Base-by-base conservation (phyloP, 1,140 invertebrate genomes). In the Drosophila biarmipes region DNA sequence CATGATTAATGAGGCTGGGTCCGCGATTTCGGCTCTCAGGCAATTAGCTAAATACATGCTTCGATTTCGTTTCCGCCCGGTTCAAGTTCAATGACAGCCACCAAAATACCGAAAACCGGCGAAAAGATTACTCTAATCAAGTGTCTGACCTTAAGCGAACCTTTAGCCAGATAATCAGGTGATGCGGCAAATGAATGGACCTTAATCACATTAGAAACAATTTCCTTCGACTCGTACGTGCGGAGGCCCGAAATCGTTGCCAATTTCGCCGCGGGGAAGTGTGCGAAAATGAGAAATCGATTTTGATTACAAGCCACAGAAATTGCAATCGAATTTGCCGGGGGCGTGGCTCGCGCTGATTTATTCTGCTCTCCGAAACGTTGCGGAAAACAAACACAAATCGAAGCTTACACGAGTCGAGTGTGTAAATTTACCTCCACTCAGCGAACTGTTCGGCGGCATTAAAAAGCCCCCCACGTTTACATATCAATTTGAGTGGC, bases 161-260 rank as follows among this genome's bases (percentile, higher is more conserved):
- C 56, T 73, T 73, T 68, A 52, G 31, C 77, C 75, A 37, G 43
- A 51, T 87, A 78, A 86, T 86, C 75, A 37, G 43, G 46, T 86
- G 78, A 86, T 86, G 64, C 78, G 64, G 49, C 63, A 86, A 86
- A 81, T 86, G 78, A 86, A 86, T 78, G 84, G 59, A 86, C 67
- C 67, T 87, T 82, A 87, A 87, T 87, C 82, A 87, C 69, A 87
- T 87, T 87, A 89, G 57, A 46, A 54, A 34, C 79, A 80, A 79
- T 87, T 87, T 87, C 54, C 71, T 61, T 42, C 37, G 45, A 45
- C 35, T 45, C 10, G 66, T 72, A 86, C 81, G 81, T 86, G 81
- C 40, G 38, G 38, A 43, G 58, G 61, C 17, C 24, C 40, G 2
- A 59, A 86, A 86, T 73, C 68, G 43, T 54, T 79, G 62, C 43